Percentiles rank a stretch among this genome's conserved stretches.
Conservation (phyloP, 2,113 vertebrate genomes). For the Leptobrachium leishanense region DNA sequence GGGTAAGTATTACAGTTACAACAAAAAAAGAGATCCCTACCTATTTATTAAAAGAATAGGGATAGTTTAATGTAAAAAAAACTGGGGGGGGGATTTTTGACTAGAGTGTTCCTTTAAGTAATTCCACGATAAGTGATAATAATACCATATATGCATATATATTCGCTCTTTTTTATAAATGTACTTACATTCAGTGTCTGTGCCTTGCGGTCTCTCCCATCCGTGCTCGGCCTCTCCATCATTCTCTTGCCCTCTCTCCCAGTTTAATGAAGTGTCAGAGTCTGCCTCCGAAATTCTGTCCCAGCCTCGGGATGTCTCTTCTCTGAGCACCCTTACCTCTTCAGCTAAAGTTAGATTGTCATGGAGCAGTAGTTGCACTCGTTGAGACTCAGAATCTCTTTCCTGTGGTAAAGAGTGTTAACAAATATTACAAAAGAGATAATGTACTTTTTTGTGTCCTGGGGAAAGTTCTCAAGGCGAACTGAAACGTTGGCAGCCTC, state of each 20-base stretch:
- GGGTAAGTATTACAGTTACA: too few relatives aligned
- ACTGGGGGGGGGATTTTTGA: too few relatives aligned
- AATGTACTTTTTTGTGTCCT: too few relatives aligned
- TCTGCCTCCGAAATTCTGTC: slow-evolving; percentile 63
- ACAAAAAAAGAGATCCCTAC: too few relatives aligned
- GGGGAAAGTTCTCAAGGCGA: too few relatives aligned
- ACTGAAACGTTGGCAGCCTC: too few relatives aligned
- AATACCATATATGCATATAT: too few relatives aligned
- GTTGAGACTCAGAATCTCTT: slow-evolving; percentile 72
- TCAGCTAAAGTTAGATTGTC: slow-evolving; percentile 75
- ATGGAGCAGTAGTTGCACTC: slow-evolving; percentile 75
- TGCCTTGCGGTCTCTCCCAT: slow-evolving; percentile 9
- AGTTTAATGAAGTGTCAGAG: neutral
- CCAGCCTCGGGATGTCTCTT: slow-evolving; percentile 51
- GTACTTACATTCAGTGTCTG: slow-evolving; percentile 29
- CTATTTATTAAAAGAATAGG: too few relatives aligned
- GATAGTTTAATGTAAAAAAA: too few relatives aligned
- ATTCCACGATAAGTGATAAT: too few relatives aligned
- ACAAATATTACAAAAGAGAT: too few relatives aligned
- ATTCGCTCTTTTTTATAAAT: neutral
- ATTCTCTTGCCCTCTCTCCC: slow-evolving; percentile 13
- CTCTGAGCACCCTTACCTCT: slow-evolving; percentile 59
- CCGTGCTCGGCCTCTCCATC: neutral
- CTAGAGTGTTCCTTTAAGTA: too few relatives aligned
- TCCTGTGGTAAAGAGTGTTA: slow-evolving; percentile 59